phyloP scores from a whole-genome alignment of 2,113 vertebrate species.

The Platichthys flesus region DNA sequence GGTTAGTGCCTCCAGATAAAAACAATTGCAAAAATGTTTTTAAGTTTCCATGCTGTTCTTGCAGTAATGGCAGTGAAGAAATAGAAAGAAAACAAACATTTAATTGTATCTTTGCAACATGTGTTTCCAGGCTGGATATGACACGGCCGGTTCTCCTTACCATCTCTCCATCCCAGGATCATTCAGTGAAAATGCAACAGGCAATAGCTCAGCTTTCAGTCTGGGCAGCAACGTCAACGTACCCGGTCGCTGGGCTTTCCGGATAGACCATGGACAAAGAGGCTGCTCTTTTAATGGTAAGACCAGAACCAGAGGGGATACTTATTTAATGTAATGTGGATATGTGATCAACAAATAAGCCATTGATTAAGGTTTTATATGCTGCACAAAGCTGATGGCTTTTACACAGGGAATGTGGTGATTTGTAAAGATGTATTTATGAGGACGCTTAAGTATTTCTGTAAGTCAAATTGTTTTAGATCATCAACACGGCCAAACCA shows the following conservation, averaged over 20 bases:
- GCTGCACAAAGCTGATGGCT: neutral
- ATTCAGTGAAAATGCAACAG: constrained; percentile 3
- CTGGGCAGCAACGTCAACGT: constrained; percentile 51
- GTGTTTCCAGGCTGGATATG: constrained; percentile 17
- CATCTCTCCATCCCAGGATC: constrained; percentile 41
- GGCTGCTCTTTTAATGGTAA: constrained; percentile 53
- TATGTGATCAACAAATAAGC: neutral
- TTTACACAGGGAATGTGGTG: neutral
- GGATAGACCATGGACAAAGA: constrained; percentile 25
- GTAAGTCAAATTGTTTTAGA: too few species aligned
- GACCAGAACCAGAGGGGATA: neutral
- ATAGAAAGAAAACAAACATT: neutral
- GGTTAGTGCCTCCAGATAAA: constrained; percentile 44
- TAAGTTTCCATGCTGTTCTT: neutral
- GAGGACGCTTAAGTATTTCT: too few species aligned
- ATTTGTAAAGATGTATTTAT: too few species aligned
- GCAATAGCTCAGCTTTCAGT: neutral
- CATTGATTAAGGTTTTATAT: neutral
- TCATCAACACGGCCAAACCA: too few species aligned
- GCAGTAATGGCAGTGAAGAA: constrained; percentile 28
- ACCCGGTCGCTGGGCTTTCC: constrained; percentile 67
- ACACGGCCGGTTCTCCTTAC: neutral
- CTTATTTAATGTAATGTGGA: neutral
- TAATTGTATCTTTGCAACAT: neutral
- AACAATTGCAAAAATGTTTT: neutral